Conservation (phyloP, 1,140 invertebrate species). For the Ips nitidus region DNA sequence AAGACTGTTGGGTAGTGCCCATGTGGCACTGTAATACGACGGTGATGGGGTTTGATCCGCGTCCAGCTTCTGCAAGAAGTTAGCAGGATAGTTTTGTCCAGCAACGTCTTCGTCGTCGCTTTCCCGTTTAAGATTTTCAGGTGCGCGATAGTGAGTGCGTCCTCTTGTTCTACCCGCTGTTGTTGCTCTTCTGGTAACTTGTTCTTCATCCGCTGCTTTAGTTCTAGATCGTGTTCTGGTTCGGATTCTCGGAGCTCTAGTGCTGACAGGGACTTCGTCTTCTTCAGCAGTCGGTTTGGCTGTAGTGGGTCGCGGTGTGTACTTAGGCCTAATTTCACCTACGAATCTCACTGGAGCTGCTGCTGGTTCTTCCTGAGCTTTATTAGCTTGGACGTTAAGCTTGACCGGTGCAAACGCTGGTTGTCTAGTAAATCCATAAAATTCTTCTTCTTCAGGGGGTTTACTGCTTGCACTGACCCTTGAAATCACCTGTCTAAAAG, state of each 20-base stretch:
- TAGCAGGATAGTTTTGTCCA: slow-evolving; percentile 47
- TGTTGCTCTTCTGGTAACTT: slow-evolving; percentile 36
- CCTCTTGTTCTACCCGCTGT: slow-evolving; percentile 23
- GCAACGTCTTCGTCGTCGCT: slow-evolving; percentile 43
- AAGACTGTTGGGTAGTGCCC: slow-evolving; percentile 15
- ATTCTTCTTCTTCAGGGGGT: slow-evolving; percentile 44
- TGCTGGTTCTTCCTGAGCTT: slow-evolving; percentile 3
- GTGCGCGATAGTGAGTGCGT: slow-evolving; percentile 44
- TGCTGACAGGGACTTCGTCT: not conserved
- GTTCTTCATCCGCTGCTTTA: slow-evolving; percentile 36
- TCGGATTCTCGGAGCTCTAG: slow-evolving; percentile 38
- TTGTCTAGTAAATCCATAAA: slow-evolving; percentile 49
- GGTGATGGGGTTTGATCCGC: slow-evolving; percentile 47
- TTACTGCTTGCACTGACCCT: slow-evolving; percentile 4
- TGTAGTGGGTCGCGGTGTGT: slow-evolving; percentile 21
- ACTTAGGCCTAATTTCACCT: slow-evolving; percentile 50
- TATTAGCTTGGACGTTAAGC: slow-evolving; percentile 14
- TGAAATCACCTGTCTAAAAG: slow-evolving; percentile 8
- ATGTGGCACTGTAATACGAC: slow-evolving; percentile 42
- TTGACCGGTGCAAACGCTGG: slow-evolving; percentile 42
- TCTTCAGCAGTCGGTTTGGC: slow-evolving; percentile 14
- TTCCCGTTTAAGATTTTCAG: slow-evolving; percentile 40
- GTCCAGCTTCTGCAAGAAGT: slow-evolving; percentile 41
- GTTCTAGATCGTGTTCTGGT: slow-evolving; percentile 42
- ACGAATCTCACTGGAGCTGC: slow-evolving; percentile 43